Percentiles rank a stretch among this genome's conserved stretches.
Evolutionary conservation across 2,797 vertebrate species (phyloP).

Genomic region (Centropyge bicolor): DNA sequence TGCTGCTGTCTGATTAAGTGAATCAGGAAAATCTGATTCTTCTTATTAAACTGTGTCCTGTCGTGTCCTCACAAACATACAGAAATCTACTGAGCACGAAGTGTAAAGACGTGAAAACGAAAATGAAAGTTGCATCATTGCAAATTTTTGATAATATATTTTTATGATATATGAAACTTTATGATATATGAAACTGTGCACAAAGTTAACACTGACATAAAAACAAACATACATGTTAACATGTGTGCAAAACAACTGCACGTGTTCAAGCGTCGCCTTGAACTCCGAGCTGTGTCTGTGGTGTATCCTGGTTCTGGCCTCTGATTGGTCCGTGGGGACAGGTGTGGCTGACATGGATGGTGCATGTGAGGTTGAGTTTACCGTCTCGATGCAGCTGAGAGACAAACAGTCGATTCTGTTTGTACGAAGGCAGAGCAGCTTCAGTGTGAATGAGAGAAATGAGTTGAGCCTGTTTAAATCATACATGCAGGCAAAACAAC

Average conservation of each 20-base stretch:
- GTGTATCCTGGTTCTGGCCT: slow-evolving; percentile 14
- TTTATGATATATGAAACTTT: neutral
- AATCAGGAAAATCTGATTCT: neutral
- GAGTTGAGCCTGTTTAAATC: no score
- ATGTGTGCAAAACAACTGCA: slow-evolving; percentile 22
- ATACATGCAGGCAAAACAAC: no score
- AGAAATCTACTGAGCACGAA: neutral
- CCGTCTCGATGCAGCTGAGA: neutral
- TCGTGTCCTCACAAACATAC: neutral
- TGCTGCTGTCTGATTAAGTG: neutral
- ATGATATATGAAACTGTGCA: neutral
- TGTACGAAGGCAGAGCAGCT: no score
- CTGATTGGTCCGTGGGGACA: slow-evolving; percentile 57
- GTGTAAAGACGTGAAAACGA: neutral
- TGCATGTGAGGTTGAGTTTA: slow-evolving; percentile 1
- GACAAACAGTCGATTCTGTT: no score
- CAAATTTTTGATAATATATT: no score
- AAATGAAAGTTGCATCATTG: no score
- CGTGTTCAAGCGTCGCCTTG: slow-evolving; percentile 13
- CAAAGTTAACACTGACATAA: neutral
- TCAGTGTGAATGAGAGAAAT: no score
- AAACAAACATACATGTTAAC: neutral
- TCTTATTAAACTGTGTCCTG: neutral
- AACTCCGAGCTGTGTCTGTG: neutral
- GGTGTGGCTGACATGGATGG: slow-evolving; percentile 51